These are phyloP conservation scores for Falco berigora DNA, from an alignment of 2,797 vertebrate species.

Conservation along the genomic window DNA sequence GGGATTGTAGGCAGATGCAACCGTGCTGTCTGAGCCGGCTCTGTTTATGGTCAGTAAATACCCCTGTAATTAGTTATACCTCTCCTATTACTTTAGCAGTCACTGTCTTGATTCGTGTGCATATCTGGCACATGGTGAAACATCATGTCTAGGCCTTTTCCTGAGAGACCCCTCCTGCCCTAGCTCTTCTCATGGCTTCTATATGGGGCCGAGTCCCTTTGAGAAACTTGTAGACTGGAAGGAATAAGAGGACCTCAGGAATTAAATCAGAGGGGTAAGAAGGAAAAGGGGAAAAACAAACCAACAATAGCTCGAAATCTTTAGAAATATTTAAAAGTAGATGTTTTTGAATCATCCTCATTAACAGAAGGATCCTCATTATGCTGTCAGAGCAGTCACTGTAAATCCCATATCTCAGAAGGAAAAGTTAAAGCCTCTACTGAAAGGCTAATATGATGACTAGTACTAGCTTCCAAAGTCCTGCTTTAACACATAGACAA, in stretches of 20 bases:
- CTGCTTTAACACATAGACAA: background rate
- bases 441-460: background rate
- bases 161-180: background rate
- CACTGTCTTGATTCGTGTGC: background rate
- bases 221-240: background rate
- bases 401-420: background rate
- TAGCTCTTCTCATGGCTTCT: background rate
- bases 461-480: background rate
- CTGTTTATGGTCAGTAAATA: background rate
- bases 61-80: background rate
- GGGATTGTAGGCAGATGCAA: background rate
- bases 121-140: background rate
- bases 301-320: background rate
- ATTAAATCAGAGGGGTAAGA: background rate
- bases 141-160: background rate
- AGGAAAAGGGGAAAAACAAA: background rate
- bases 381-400: background rate
- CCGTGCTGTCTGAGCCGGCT: background rate
- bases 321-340: constrained; percentile 10
- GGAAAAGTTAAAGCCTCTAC: background rate
- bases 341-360: background rate
- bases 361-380: background rate
- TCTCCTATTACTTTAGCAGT: background rate
- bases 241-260: background rate
- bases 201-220: background rate